Conservation (phyloP, 1,140 invertebrate species). For the Pentalonia nigronervosa region DNA sequence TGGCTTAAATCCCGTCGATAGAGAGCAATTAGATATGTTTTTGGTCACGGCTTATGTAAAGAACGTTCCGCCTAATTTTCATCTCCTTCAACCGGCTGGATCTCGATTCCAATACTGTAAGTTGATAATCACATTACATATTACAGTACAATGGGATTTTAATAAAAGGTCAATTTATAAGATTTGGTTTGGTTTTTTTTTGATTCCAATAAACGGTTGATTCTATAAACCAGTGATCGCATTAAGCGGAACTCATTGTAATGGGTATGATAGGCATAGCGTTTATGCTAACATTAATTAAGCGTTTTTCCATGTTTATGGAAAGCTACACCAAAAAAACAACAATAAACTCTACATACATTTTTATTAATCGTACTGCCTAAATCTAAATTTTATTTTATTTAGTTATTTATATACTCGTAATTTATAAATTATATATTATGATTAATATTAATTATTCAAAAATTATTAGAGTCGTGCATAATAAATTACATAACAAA, state of each 20-base stretch:
- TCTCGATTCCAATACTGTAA: conserved; percentile 58
- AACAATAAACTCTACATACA: too few relatives aligned
- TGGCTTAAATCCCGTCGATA: conserved; percentile 77
- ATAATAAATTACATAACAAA: neutral
- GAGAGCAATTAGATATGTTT: conserved; percentile 81
- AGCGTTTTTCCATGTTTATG: neutral
- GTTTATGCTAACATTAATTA: neutral
- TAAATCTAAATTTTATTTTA: neutral
- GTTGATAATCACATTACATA: neutral
- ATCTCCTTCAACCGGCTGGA: conserved; percentile 69
- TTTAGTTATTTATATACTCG: too few relatives aligned
- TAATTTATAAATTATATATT: too few relatives aligned
- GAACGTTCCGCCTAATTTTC: conserved; percentile 82
- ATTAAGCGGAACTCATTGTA: too few relatives aligned
- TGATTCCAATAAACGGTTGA: too few relatives aligned
- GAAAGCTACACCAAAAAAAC: neutral
- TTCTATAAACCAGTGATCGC: too few relatives aligned
- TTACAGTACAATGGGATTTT: neutral
- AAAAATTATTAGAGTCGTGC: neutral
- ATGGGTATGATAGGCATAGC: neutral
- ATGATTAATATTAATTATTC: too few relatives aligned
- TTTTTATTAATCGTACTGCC: too few relatives aligned
- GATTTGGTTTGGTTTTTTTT: too few relatives aligned
- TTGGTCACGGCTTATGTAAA: conserved; percentile 81
- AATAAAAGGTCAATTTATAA: too few relatives aligned